A percentile compares a stretch with the other conserved stretches of the same genome.
phyloP scores from a whole-genome alignment of 2,797 vertebrate genomes.

The Cephalopachus bancanus region DNA sequence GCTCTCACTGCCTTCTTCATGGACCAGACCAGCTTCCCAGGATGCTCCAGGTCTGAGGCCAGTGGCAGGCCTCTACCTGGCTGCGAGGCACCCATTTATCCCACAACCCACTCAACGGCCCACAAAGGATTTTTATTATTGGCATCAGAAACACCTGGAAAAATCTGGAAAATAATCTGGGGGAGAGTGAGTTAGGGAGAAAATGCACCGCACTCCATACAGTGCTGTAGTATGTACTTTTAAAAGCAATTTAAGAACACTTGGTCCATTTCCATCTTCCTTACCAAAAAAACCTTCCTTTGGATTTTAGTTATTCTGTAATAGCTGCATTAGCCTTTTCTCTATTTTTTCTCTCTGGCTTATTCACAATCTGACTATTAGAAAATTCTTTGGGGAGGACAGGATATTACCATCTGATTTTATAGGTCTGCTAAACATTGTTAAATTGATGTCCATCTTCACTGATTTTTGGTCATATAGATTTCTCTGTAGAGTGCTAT shows the following conservation, averaged over 20 bases:
- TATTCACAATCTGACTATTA: constrained; percentile 3
- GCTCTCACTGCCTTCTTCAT: neutral
- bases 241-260: constrained; percentile 63
- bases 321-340: neutral
- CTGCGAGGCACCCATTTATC: neutral
- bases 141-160: constrained; percentile 61
- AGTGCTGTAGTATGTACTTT: constrained; percentile 32
- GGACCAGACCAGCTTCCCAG: neutral
- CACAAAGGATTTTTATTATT: constrained; percentile 53
- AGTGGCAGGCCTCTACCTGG: constrained; percentile 3
- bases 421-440: neutral
- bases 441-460: constrained; percentile 17
- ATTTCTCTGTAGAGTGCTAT: neutral
- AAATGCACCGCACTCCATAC: neutral
- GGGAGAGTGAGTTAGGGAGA: constrained; percentile 17
- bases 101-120: neutral
- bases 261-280: constrained; percentile 53
- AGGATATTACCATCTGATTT: neutral
- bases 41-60: neutral
- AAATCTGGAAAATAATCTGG: constrained; percentile 57
- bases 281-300: constrained; percentile 15
- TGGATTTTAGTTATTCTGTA: constrained; percentile 54
- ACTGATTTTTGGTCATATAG: neutral
- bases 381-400: neutral
- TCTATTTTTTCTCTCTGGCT: constrained; percentile 22